Evolutionary conservation across 1,140 invertebrate species (phyloP), one percentile per base, ranked within the genome.

Genomic region (Drosophila neocordata): DNA sequence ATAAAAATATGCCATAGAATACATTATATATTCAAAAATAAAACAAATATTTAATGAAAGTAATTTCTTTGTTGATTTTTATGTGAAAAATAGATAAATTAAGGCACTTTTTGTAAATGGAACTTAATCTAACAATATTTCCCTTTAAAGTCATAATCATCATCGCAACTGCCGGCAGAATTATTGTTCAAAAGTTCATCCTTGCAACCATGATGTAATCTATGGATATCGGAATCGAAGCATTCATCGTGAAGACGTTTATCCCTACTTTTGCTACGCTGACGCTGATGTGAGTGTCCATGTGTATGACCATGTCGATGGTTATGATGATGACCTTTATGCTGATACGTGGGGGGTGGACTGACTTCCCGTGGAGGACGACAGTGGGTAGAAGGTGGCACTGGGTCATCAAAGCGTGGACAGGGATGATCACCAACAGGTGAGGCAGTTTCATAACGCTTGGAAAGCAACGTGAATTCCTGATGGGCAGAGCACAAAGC

Each of bases 391-490:
- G 91, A 77, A 0, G 90, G 85, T 12, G 88, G 85, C 60, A 90
- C 70, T 1, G 89, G 85, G 55, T 91, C 91, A 51, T 92, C 91
- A 24, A 65, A 92, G 0, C 90, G 77, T 6, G 90, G 89, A 68
- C 91, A 92, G 0, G 88, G 79, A 82, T 92, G 91, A 65, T 92
- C 91, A 0, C 81, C 91, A 3, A 91, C 77, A 0, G 91, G 91
- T 0, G 90, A 88, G 9, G 83, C 85, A 11, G 90, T 82, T 59
- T 94, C 93, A 64, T 93, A 94, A 76, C 94, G 92, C 12, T 94
- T 91, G 0, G 94, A 94, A 0, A 95, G 90, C 79, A 94, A 88
- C 0, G 94, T 94, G 67, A 94, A 95, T 82, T 95, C 94, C 27
- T 94, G 92, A 84, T 95, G 94, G n/a, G 94, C 94, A 4, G 89